Percentiles rank a stretch among this genome's conserved stretches.
Evolutionary conservation across 2,797 vertebrate genomes (phyloP).

Genomic region (Oophaga sylvatica): DNA sequence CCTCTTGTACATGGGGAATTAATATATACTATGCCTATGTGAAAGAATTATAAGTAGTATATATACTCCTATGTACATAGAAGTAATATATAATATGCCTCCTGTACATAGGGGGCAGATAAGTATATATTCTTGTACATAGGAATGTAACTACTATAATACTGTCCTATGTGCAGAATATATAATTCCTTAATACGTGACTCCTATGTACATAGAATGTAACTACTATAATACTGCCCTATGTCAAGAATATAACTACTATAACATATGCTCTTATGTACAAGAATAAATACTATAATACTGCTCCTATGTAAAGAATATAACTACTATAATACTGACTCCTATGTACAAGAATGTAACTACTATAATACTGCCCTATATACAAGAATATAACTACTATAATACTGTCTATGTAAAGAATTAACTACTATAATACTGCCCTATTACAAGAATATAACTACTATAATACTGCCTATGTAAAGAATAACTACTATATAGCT

Average conservation of each 20-base stretch:
- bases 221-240: not conserved
- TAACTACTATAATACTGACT: constrained; percentile 1
- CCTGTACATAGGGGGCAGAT: no score
- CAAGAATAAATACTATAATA: not conserved
- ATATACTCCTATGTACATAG: no score
- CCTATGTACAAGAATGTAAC: not conserved
- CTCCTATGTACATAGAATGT: not conserved
- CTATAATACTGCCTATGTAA: constrained; percentile 1
- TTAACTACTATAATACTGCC: not conserved
- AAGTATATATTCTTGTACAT: no score
- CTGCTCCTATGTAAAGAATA: not conserved
- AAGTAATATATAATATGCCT: no score
- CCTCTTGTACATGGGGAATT: not conserved
- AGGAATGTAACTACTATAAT: no score
- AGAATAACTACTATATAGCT: no score
- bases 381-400: not conserved
- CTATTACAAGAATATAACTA: constrained; percentile 7
- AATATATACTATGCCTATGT: no score
- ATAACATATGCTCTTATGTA: not conserved
- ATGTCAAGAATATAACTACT: not conserved
- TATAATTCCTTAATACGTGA: no score
- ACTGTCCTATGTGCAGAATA: no score
- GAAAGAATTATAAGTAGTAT: no score
- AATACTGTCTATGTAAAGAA: not conserved
- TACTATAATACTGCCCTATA: not conserved